phyloP scores from a whole-genome alignment of 2,113 vertebrate genomes.

The Colossoma macropomum region DNA sequence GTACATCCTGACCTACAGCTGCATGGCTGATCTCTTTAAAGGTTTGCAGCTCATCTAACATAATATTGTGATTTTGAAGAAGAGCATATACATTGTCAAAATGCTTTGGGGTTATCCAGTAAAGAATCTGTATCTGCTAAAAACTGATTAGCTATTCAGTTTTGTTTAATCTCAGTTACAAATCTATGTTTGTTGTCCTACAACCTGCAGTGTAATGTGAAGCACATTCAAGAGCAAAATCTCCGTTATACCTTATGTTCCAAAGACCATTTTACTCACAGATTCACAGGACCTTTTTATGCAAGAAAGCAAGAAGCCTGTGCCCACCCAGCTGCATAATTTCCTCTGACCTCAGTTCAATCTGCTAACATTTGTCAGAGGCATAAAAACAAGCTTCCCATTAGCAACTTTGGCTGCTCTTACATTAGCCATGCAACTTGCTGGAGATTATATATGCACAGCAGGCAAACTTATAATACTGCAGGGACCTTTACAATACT shows the following conservation, averaged over 20 bases:
- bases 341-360: not conserved
- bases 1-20: not conserved
- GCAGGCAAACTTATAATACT: not conserved
- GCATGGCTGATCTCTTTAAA: not conserved
- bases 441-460: not conserved
- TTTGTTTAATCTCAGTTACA: too few species aligned
- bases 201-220: too few species aligned
- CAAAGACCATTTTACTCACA: not conserved
- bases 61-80: not conserved
- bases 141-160: too few species aligned
- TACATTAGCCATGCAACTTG: not conserved
- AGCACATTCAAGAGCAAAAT: too few species aligned
- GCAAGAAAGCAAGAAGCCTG: not conserved
- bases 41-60: not conserved
- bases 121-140: too few species aligned
- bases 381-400: constrained; percentile 4
- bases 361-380: not conserved
- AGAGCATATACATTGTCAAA: not conserved
- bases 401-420: not conserved
- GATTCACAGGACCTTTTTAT: not conserved
- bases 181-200: too few species aligned
- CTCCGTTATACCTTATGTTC: not conserved
- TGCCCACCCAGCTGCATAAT: not conserved
- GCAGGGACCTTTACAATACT: not conserved
- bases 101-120: not conserved